A percentile compares a stretch with the other conserved stretches of the same genome.
These are phyloP conservation scores for Hydrophis major DNA, from an alignment of 2,797 vertebrate genomes.

Conservation along the genomic window DNA sequence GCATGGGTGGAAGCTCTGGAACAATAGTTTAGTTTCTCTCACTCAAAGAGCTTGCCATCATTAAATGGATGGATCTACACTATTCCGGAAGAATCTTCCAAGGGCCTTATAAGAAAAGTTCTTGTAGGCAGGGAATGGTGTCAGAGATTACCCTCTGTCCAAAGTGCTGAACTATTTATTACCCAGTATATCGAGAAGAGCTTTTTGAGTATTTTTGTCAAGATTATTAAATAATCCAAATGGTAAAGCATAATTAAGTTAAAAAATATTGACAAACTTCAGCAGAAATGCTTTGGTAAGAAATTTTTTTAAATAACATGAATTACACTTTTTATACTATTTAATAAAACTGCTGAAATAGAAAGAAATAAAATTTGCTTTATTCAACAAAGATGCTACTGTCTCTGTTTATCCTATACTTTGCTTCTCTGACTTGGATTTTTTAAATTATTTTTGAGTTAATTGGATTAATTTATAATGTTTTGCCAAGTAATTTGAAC, in stretches of 20 bases:
- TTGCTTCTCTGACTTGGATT: conserved; percentile 5
- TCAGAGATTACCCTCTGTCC: background rate
- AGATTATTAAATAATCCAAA: background rate
- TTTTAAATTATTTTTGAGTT: background rate
- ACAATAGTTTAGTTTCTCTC: background rate
- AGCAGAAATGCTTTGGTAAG: background rate
- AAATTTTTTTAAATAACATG: background rate
- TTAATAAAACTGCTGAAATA: background rate
- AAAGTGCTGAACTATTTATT: conserved; percentile 7
- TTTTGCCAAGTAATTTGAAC: background rate
- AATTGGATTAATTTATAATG: background rate
- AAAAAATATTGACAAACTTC: background rate
- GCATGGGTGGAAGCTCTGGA: too few relatives aligned
- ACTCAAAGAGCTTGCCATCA: background rate
- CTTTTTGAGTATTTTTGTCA: background rate
- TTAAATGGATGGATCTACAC: background rate
- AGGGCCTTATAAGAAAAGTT: background rate
- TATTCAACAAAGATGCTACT: background rate
- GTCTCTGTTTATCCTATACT: background rate
- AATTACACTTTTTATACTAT: background rate
- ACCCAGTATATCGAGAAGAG: background rate
- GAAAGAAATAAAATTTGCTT: background rate
- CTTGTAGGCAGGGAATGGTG: background rate
- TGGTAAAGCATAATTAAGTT: background rate
- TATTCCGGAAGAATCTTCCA: background rate